These are phyloP conservation scores for Umimayanthus kanabou DNA, from an alignment of 92 coral and sea anemone species.

Conservation along the genomic window DNA sequence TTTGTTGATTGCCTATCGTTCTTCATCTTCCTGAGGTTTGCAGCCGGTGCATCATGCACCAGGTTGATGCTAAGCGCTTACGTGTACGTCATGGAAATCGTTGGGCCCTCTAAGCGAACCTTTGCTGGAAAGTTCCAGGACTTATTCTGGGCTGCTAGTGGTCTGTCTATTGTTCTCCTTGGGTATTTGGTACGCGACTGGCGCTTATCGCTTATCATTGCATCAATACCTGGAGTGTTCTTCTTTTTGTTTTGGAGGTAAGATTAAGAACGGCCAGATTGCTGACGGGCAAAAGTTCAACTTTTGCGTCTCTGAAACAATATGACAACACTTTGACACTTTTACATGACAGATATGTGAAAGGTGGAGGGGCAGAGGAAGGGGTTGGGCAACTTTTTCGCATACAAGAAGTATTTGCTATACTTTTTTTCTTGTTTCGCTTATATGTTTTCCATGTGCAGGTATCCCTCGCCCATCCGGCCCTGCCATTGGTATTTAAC, in stretches of 20 bases:
- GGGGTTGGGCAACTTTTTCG: too few relatives aligned
- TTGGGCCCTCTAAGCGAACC: conserved; percentile 69
- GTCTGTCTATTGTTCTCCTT: conserved; percentile 45
- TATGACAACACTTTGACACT: too few relatives aligned
- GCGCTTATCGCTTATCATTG: conserved; percentile 47
- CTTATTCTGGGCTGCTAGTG: conserved; percentile 60
- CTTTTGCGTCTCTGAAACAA: too few relatives aligned
- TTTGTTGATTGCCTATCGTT: conserved; percentile 61
- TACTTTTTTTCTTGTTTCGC: too few relatives aligned
- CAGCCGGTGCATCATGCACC: conserved; percentile 48
- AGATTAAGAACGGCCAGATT: conserved; percentile 17
- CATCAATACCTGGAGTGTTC: conserved; percentile 45
- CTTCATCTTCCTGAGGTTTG: conserved; percentile 60
- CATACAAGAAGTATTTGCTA: too few relatives aligned
- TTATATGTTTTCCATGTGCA: too few relatives aligned
- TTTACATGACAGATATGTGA: too few relatives aligned
- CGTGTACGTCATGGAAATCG: conserved; percentile 56
- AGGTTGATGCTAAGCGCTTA: conserved; percentile 60
- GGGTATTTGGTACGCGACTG: conserved; percentile 60
- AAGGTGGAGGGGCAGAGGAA: too few relatives aligned
- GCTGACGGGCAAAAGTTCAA: too few relatives aligned
- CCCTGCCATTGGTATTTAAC: too few relatives aligned
- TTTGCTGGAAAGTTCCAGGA: conserved; percentile 56
- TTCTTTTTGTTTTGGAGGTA: conserved; percentile 53
- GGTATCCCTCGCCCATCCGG: too few relatives aligned